A percentile compares a stretch with the other conserved stretches of the same genome.
These are phyloP conservation scores for Apomyelois bistriatella DNA, from an alignment of 2,888 invertebrate genomes.

Conservation along the genomic window DNA sequence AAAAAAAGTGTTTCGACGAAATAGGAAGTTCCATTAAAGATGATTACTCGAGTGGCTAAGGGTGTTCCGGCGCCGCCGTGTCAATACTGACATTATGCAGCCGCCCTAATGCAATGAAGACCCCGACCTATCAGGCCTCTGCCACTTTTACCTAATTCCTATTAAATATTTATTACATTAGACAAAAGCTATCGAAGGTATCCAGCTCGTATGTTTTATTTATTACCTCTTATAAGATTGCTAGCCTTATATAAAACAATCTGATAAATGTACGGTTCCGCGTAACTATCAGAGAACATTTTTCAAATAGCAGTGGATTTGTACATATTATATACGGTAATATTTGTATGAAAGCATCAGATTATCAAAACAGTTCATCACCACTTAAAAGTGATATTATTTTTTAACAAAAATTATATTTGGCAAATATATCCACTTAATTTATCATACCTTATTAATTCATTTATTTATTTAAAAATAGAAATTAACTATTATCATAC, in stretches of 20 bases:
- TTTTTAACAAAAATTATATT: no score
- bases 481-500: no score
- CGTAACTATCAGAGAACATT: neutral
- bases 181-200: constrained; percentile 69
- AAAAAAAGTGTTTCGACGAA: neutral
- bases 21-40: constrained; percentile 18
- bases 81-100: constrained; percentile 68
- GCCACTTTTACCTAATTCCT: constrained; percentile 73
- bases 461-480: no score
- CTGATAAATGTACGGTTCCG: constrained; percentile 33
- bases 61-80: constrained; percentile 23
- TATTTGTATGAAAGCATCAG: no score
- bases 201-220: constrained; percentile 70
- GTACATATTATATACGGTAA: no score
- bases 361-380: no score
- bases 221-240: constrained; percentile 70
- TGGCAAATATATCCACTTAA: no score
- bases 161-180: constrained; percentile 79
- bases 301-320: neutral
- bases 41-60: constrained; percentile 25
- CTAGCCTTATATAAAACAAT: constrained; percentile 39
- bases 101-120: constrained; percentile 59
- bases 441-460: no score
- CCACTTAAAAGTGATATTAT: no score
- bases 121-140: constrained; percentile 40